Percentiles rank a stretch among this genome's conserved stretches.
Conservation (phyloP, 2,113 vertebrate species). For the Xenus cinereus region DNA sequence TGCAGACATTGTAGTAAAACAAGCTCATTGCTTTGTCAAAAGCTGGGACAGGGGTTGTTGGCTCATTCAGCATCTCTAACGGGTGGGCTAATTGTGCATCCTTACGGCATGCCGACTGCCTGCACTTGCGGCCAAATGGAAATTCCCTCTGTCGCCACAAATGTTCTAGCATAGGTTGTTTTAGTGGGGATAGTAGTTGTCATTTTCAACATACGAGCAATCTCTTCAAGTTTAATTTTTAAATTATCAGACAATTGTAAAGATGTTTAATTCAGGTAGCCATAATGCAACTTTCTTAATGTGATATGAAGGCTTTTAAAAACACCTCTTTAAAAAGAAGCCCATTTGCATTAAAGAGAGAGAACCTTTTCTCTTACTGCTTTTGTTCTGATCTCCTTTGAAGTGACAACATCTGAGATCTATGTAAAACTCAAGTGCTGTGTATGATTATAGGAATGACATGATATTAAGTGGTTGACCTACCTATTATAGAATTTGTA, state of each 20-base stretch:
- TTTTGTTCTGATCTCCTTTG: conserved; percentile 19
- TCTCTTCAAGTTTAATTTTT: neutral
- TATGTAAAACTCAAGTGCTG: neutral
- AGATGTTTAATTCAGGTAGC: neutral
- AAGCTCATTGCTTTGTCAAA: neutral
- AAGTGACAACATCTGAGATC: neutral
- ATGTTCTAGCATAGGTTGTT: neutral
- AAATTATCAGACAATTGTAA: neutral
- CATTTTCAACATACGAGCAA: neutral
- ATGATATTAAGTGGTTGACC: conserved; percentile 24
- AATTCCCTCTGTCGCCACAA: neutral
- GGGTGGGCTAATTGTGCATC: neutral
- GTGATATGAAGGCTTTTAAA: neutral
- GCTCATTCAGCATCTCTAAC: neutral
- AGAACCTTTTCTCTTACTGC: neutral
- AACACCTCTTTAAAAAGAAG: neutral
- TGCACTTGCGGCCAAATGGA: neutral
- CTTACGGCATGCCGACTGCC: accelerated
- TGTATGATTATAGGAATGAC: neutral
- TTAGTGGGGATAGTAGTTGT: neutral
- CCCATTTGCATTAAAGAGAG: neutral
- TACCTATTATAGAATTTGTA: conserved; percentile 1
- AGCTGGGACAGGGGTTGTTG: neutral
- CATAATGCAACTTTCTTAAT: neutral
- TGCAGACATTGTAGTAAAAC: neutral